Evolutionary conservation across 2,113 vertebrate genomes (phyloP), one percentile per base, ranked within the genome.

Genomic region (Paraplagusia blochii): DNA sequence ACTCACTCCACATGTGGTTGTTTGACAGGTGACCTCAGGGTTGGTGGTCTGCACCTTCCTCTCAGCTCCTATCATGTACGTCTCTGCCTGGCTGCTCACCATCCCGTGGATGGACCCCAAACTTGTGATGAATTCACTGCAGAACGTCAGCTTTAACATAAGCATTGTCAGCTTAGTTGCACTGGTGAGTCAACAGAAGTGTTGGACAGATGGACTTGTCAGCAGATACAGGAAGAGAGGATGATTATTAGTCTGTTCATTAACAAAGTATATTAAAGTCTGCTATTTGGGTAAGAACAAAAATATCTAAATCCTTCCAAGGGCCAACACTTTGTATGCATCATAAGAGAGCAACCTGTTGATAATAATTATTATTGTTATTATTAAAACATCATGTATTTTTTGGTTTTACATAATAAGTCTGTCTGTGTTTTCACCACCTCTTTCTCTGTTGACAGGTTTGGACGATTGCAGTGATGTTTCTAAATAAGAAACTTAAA

Each of bases 21-120:
- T 44, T 64, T 59, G 58, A 22, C 76, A 99, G 97, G 88, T 99
- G 65, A 95, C 95, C 49, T 93, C 95, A 42, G 95, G 97, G 48
- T 97, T 99, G 96, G 93, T 99, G 65, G 93, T 99, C 77, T 93
- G 94, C 89, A 98, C 96, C 5, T 95, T 98, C 67, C 95, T 98
- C 46, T 99, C 97, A 50, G 97, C 97, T 42, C 97, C 97, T 0
- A 97, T 99, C 43, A 95, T 99, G 95, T 99, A 97, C 0, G 93
- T 95, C 55, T 97, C 96, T 69, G 94, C 95, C 0, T 99, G 96
- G 97, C 82, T 98, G 55, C 76, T 99, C 53, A 95, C 95, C 11
- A 93, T 98, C 40, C 92, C 91, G 0, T 89, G 89, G 55, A 96
- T 95, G 93, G 94, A 98, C 75, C 89, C 93, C 33, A 90, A 92